A percentile compares a stretch with the other conserved stretches of the same genome.
Conservation (phyloP, 2,797 vertebrate genomes). For the Betta splendens region DNA sequence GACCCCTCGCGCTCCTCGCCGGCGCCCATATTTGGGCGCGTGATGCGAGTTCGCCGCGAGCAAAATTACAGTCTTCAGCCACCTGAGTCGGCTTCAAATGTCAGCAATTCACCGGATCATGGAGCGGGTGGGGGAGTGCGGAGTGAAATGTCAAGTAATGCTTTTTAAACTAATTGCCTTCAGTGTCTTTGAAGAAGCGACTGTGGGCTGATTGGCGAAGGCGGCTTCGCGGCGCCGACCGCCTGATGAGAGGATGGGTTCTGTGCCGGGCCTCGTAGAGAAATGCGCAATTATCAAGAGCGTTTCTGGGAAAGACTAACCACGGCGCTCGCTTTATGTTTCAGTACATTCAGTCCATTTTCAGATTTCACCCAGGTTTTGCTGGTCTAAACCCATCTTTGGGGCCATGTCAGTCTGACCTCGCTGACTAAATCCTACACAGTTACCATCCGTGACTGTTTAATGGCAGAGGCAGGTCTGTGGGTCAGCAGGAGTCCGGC, state of each 20-base stretch:
- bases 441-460: no score
- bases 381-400: neutral
- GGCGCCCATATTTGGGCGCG: conserved; percentile 21
- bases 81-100: conserved; percentile 75
- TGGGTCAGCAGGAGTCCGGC: no score
- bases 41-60: conserved; percentile 49
- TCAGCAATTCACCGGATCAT: conserved; percentile 74
- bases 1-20: conserved; percentile 42
- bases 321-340: conserved; percentile 4
- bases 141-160: conserved; percentile 82
- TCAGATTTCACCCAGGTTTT: neutral
- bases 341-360: conserved; percentile 17
- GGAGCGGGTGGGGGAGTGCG: conserved; percentile 53
- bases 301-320: conserved; percentile 13
- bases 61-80: conserved; percentile 70
- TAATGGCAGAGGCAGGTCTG: no score
- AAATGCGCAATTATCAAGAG: conserved; percentile 30
- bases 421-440: neutral
- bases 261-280: conserved; percentile 36
- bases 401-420: neutral
- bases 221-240: conserved; percentile 55
- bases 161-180: conserved; percentile 80
- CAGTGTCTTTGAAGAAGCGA: conserved; percentile 67
- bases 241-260: conserved; percentile 55
- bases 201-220: conserved; percentile 65